These are phyloP conservation scores for Embidobia sp. DNA, from an alignment of 2,888 invertebrate species.

Conservation along the genomic window DNA sequence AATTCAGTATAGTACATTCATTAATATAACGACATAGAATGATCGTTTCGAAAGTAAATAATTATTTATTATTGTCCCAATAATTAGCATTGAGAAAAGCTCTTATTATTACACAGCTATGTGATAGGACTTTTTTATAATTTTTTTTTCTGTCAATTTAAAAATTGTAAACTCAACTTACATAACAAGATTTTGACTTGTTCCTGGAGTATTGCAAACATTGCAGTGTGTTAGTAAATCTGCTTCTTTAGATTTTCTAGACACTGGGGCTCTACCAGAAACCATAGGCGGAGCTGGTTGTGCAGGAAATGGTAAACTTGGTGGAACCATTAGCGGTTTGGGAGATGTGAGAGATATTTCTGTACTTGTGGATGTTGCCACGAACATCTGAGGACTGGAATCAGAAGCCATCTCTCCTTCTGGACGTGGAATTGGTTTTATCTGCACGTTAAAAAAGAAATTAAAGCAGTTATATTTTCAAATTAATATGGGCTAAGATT, in stretches of 20 bases:
- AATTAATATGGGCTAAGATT: too few species aligned
- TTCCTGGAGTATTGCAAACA: slow-evolving; percentile 86
- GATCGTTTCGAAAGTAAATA: too few species aligned
- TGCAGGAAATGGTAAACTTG: slow-evolving; percentile 67
- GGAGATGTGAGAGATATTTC: slow-evolving; percentile 75
- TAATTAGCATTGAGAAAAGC: too few species aligned
- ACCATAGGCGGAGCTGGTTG: slow-evolving; percentile 69
- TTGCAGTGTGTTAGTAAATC: slow-evolving; percentile 84
- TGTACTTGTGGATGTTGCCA: slow-evolving; percentile 79
- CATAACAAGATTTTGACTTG: slow-evolving; percentile 87
- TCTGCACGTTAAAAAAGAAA: too few species aligned
- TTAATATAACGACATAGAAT: slow-evolving; percentile 7
- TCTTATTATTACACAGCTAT: too few species aligned
- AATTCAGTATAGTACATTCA: slow-evolving; percentile 13
- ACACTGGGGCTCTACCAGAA: slow-evolving; percentile 69
- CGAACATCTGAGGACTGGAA: slow-evolving; percentile 89
- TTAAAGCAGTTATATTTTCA: too few species aligned
- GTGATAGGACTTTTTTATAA: too few species aligned
- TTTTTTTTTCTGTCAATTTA: too few species aligned
- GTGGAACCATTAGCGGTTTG: slow-evolving; percentile 68
- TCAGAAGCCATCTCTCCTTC: slow-evolving; percentile 86
- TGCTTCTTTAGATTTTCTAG: slow-evolving; percentile 78
- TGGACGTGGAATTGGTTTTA: slow-evolving; percentile 90
- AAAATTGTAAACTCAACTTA: slow-evolving; percentile 77
- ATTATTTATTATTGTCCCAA: too few species aligned